Percentiles rank a stretch among this genome's conserved stretches.
phyloP scores from a whole-genome alignment of 64 coral and sea anemone genomes.

The Trachythela sp. region DNA sequence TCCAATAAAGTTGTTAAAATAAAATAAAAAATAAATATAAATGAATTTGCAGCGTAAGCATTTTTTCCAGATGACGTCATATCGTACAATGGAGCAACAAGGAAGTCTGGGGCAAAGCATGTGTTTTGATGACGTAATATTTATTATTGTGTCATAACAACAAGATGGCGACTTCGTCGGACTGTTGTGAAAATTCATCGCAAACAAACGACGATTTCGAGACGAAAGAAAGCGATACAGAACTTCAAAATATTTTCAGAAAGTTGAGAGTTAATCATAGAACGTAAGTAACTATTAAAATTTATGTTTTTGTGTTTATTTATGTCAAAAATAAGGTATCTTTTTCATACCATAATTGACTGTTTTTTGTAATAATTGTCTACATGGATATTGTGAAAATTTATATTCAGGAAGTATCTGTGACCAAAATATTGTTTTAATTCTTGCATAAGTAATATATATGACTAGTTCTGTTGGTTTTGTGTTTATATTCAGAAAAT shows the following conservation, averaged over 20 bases:
- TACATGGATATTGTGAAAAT: neutral
- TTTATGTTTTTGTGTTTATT: neutral
- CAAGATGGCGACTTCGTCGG: neutral
- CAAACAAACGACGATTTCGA: neutral
- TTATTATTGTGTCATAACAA: neutral
- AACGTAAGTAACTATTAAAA: neutral
- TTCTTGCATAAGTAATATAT: neutral
- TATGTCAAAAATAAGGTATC: neutral
- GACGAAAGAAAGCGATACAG: neutral
- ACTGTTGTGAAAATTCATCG: neutral
- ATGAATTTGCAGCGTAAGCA: neutral
- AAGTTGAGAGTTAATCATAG: conserved; percentile 12
- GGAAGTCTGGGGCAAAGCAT: neutral
- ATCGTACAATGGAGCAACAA: neutral
- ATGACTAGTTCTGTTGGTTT: neutral
- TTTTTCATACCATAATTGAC: neutral
- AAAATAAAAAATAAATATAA: too few species aligned
- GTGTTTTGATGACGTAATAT: neutral
- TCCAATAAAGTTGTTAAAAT: too few species aligned
- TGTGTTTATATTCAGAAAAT: neutral
- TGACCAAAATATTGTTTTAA: neutral
- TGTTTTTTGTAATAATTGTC: neutral
- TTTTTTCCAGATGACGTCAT: neutral
- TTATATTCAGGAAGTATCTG: neutral
- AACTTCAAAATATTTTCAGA: neutral